These are phyloP conservation scores for Stenchaetothrips biformis DNA, from an alignment of 2,888 invertebrate species.

Conservation along the genomic window DNA sequence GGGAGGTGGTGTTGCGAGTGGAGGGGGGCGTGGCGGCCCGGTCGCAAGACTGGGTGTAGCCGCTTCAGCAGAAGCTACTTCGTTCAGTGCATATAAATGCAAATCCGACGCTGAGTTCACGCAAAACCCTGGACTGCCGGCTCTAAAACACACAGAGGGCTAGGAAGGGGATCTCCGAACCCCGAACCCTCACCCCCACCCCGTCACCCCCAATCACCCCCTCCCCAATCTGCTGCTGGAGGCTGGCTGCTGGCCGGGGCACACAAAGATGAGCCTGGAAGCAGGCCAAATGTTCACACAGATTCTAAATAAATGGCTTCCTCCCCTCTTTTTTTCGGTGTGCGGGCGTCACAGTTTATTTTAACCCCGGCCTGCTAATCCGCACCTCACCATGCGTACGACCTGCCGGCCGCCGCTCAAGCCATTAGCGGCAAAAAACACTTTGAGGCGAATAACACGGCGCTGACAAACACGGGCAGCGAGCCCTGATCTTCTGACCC, in stretches of 20 bases:
- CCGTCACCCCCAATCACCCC: background rate
- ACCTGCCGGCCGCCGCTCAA: too few species aligned
- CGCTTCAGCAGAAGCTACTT: constrained; percentile 6
- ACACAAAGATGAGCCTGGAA: background rate
- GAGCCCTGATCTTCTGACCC: too few species aligned
- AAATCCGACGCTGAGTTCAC: constrained; percentile 14
- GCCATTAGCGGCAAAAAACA: too few species aligned
- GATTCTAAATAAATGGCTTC: constrained; percentile 1
- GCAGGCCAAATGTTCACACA: background rate
- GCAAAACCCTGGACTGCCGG: background rate
- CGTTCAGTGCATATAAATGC: constrained; percentile 24
- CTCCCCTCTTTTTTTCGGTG: background rate
- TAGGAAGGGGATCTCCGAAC: background rate
- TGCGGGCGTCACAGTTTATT: background rate
- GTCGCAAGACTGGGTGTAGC: background rate
- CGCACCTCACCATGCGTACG: background rate
- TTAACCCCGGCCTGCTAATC: background rate
- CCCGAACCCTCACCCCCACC: background rate
- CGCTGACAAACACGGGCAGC: background rate
- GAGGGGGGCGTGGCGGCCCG: background rate
- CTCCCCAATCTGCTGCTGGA: background rate
- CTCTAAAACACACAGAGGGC: background rate
- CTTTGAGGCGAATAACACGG: too few species aligned
- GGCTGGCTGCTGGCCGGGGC: background rate
- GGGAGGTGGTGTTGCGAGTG: background rate